These are phyloP conservation scores for Archips xylosteana DNA, from an alignment of 2,888 invertebrate species.

Conservation along the genomic window DNA sequence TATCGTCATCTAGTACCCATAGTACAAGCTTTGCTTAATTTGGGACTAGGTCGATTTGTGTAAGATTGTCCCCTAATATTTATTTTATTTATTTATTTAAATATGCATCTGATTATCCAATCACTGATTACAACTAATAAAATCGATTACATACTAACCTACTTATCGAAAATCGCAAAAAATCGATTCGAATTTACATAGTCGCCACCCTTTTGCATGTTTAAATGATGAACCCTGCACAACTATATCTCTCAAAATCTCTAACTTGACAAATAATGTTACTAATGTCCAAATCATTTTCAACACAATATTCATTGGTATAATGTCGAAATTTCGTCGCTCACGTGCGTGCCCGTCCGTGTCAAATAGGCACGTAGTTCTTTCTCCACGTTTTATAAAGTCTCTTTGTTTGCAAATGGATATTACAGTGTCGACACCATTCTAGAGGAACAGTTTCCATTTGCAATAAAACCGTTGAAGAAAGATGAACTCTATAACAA, in stretches of 20 bases:
- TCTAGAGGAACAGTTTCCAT: background rate
- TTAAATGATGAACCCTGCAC: too few relatives aligned
- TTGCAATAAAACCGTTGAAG: background rate
- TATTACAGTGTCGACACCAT: background rate
- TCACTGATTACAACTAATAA: too few relatives aligned
- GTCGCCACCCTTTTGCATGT: too few relatives aligned
- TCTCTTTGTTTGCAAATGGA: constrained; percentile 11
- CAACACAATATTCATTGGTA: constrained; percentile 47
- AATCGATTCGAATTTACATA: too few relatives aligned
- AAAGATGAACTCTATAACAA: background rate
- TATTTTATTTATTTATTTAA: too few relatives aligned
- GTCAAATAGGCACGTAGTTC: constrained; percentile 51
- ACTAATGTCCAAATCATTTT: constrained; percentile 48
- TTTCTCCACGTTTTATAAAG: constrained; percentile 22
- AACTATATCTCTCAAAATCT: background rate
- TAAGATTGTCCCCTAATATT: too few relatives aligned
- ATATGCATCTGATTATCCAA: too few relatives aligned
- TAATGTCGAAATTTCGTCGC: constrained; percentile 56
- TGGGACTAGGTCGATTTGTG: too few relatives aligned
- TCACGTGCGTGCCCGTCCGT: constrained; percentile 29
- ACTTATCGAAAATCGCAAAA: too few relatives aligned
- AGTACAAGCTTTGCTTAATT: too few relatives aligned
- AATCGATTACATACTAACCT: too few relatives aligned
- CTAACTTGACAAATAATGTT: background rate
- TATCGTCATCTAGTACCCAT: too few relatives aligned